Percentiles rank a stretch among this genome's conserved stretches.
Conservation (phyloP, 2,888 invertebrate genomes). For the Podotricha telesiphe region DNA sequence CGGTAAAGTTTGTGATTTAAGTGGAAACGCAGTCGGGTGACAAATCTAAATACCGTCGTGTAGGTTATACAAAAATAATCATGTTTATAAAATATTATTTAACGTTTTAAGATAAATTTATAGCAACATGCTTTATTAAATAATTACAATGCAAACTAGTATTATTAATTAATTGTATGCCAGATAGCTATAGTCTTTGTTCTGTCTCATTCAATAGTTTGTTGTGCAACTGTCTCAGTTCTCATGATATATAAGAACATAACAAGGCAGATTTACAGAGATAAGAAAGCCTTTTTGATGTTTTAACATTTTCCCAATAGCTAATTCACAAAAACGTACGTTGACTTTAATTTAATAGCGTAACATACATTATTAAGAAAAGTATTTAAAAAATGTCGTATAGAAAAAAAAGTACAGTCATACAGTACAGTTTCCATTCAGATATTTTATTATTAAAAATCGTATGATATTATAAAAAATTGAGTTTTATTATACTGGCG, state of each 20-base stretch:
- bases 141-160: conserved; percentile 30
- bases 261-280: conserved; percentile 69
- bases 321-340: conserved; percentile 76
- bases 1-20: too few relatives aligned
- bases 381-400: not conserved
- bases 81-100: not conserved
- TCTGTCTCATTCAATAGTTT: conserved; percentile 39
- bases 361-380: not conserved
- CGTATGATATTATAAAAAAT: too few relatives aligned
- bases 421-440: too few relatives aligned
- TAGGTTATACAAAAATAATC: not conserved
- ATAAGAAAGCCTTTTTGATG: conserved; percentile 69
- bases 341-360: not conserved
- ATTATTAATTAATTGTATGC: conserved; percentile 42
- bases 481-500: too few relatives aligned
- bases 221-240: conserved; percentile 74
- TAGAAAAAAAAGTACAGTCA: not conserved
- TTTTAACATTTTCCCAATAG: conserved; percentile 73
- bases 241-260: conserved; percentile 74
- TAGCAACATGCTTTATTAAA: conserved; percentile 6
- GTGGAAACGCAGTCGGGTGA: too few relatives aligned
- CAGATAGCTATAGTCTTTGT: conserved; percentile 39
- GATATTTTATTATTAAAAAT: too few relatives aligned
- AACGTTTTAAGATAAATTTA: not conserved
- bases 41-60: too few relatives aligned